A percentile compares a stretch with the other conserved stretches of the same genome.
phyloP scores from a whole-genome alignment of 2,797 vertebrate genomes.

The Diglossa cyanea region DNA sequence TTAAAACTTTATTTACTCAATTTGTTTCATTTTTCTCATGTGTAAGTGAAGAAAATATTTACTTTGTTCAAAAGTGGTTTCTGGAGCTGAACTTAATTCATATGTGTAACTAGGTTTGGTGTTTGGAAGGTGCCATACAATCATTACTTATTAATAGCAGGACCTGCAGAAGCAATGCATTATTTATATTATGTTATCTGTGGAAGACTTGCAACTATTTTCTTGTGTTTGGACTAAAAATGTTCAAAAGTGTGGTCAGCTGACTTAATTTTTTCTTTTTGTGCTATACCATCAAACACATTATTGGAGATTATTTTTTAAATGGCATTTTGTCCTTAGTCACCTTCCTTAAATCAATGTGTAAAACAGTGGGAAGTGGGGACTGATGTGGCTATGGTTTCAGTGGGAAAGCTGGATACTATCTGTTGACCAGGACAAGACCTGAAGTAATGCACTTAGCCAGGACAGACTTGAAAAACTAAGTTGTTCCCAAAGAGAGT shows the following conservation, averaged over 20 bases:
- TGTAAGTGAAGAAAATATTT: conserved; percentile 48
- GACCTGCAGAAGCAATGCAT: conserved; percentile 35
- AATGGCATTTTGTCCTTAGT: background rate
- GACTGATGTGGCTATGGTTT: background rate
- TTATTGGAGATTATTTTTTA: background rate
- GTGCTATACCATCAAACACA: background rate
- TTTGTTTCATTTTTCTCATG: conserved; percentile 41
- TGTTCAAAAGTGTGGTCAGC: background rate
- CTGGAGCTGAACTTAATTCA: conserved; percentile 54
- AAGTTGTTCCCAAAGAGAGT: background rate
- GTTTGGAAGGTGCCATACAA: conserved; percentile 58
- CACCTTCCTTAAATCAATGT: background rate
- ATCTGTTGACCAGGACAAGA: background rate
- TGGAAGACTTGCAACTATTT: conserved; percentile 21
- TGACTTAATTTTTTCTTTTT: background rate
- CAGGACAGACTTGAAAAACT: background rate
- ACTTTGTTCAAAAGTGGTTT: conserved; percentile 28
- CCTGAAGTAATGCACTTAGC: background rate
- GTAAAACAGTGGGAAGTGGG: background rate
- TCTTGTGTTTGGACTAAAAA: conserved; percentile 21
- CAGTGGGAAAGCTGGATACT: background rate
- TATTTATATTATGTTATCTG: conserved; percentile 48
- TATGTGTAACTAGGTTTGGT: conserved; percentile 62
- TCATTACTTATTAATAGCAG: conserved; percentile 57
- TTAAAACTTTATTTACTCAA: conserved; percentile 34